Base-by-base conservation (phyloP, 2,888 invertebrate genomes). In the Rhagium mordax region DNA sequence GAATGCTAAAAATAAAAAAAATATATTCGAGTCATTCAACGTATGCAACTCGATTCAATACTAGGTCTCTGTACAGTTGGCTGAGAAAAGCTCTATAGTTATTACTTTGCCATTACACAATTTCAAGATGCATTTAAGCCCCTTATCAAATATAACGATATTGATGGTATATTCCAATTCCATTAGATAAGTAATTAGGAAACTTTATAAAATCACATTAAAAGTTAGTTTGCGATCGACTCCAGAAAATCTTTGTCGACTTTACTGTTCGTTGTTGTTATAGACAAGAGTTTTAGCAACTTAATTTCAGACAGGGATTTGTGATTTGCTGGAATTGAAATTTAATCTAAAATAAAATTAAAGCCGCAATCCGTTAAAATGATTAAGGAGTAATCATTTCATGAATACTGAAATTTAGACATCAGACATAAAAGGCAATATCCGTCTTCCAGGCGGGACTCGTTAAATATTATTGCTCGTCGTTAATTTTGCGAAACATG, bases 401-500 rank as follows among this genome's bases (percentile, higher is more conserved):
- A 33, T 33, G 67, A 59, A 68, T 64, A 64, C 72, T 55, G 65
- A 71, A 71, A 71, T 71, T 55, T 57, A 70, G 71, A 71, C 59
- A 71, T 57, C 48, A 57, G 64, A 48, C 57, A 67, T 71, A 73
- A 73, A 76, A 72, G 72, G 68, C 73, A 73, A 75, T 72, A 74
- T 74, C 71, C 73, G 75, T 71, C 60, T 72, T 71, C 62, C 51
- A 57, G 72, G 76, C 74, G 62, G 62, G 71, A 70, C 75, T 75
- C 74, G 76, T 75, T 76, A 77, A 75, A 75, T 77, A 76, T 77
- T 78, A 78, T 79, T 77, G 74, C 78, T 53, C 68, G 70, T 74
- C 78, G 79, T 81, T 81, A 81, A 78, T 81, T 78, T 78, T 70
- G 66, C 72, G 76, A 81, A 78, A 78, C 78, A 79, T 77, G 77